phyloP scores from a whole-genome alignment of 2,113 vertebrate genomes.

The Sterrhoptilus dennistouni region DNA sequence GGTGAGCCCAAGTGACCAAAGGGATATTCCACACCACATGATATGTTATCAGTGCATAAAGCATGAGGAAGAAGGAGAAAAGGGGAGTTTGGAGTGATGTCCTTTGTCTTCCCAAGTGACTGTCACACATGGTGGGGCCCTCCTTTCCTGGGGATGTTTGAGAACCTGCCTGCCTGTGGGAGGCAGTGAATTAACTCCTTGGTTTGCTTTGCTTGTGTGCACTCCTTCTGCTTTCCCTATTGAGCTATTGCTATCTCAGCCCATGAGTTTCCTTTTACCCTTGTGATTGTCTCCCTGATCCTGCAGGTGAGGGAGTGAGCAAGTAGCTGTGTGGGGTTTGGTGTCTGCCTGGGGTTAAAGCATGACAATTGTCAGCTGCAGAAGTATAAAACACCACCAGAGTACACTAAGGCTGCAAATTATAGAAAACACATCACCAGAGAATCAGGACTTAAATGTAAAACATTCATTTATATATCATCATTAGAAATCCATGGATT shows the following conservation, averaged over 20 bases:
- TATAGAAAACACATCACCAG: neutral
- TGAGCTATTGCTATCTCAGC: neutral
- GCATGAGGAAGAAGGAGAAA: neutral
- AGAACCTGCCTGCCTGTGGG: accelerated
- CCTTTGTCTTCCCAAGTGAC: neutral
- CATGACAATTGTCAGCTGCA: neutral
- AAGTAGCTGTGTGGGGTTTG: neutral
- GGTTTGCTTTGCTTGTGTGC: neutral
- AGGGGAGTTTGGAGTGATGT: neutral
- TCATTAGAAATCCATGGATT: neutral
- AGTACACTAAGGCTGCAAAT: neutral
- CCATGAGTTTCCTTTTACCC: neutral
- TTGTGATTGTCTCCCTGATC: accelerated
- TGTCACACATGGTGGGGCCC: accelerated
- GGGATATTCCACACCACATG: neutral
- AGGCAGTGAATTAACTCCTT: neutral
- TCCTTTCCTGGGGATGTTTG: neutral
- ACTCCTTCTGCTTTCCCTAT: neutral
- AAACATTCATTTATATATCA: neutral
- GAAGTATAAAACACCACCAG: neutral
- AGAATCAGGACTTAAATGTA: neutral
- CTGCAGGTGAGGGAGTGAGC: accelerated
- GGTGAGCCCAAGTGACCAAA: neutral
- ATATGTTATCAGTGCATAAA: neutral
- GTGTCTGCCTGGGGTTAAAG: neutral